Evolutionary conservation across 2,797 vertebrate species (phyloP).

Genomic region (Atherinosoma microstoma): DNA sequence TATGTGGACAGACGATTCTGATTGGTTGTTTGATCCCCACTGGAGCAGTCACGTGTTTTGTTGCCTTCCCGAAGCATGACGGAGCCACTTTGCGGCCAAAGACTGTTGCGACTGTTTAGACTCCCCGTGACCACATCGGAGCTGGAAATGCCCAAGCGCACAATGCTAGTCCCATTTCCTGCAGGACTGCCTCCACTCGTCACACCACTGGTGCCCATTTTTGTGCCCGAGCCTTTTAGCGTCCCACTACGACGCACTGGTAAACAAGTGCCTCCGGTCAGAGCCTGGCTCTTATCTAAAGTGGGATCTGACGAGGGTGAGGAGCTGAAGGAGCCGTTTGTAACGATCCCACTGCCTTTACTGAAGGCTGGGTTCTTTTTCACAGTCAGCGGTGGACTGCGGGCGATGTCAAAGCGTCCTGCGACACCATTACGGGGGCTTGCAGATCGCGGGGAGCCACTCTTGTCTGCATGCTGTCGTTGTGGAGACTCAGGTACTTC

Average conservation of each 20-base stretch:
- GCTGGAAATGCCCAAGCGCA: slow-evolving; percentile 89
- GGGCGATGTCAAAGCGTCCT: slow-evolving; percentile 86
- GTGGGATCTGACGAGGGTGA: slow-evolving; percentile 80
- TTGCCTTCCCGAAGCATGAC: slow-evolving; percentile 89
- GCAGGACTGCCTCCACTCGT: slow-evolving; percentile 80
- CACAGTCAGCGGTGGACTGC: slow-evolving; percentile 91
- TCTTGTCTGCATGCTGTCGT: slow-evolving; percentile 83
- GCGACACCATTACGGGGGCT: slow-evolving; percentile 88
- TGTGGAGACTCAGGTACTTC: slow-evolving; percentile 88
- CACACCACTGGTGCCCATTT: slow-evolving; percentile 93
- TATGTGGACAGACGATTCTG: slow-evolving; percentile 97
- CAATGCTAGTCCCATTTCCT: slow-evolving; percentile 62
- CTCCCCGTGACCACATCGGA: slow-evolving; percentile 82
- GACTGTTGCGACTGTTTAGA: slow-evolving; percentile 78
- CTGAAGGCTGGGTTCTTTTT: slow-evolving; percentile 97
- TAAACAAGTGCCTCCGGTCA: slow-evolving; percentile 81
- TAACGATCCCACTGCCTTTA: slow-evolving; percentile 97
- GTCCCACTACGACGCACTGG: slow-evolving; percentile 86
- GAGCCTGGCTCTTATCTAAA: slow-evolving; percentile 87
- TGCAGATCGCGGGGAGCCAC: slow-evolving; percentile 85
- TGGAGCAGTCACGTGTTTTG: slow-evolving; percentile 82
- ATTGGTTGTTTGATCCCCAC: slow-evolving; percentile 77
- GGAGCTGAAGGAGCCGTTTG: slow-evolving; percentile 97
- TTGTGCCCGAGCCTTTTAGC: slow-evolving; percentile 90
- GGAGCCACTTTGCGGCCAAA: slow-evolving; percentile 89